Conservation (phyloP, 2,797 vertebrate species). For the Enteromius thamalakanensis region DNA sequence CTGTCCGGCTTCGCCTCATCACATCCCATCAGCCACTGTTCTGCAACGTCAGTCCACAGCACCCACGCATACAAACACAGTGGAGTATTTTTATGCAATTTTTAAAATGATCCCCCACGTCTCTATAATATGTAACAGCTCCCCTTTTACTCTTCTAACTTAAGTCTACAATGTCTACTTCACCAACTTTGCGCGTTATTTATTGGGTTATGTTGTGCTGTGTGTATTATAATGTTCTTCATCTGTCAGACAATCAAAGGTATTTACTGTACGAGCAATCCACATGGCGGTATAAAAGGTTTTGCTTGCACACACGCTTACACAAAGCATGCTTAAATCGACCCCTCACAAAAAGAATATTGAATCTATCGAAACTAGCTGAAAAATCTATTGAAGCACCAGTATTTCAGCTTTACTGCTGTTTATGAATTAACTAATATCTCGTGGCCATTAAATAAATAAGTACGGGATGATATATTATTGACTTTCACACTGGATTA, state of each 20-base stretch:
- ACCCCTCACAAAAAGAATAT: conserved; percentile 13
- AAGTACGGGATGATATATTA: conserved; percentile 17
- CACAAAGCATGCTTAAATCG: conserved; percentile 27
- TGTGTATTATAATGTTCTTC: conserved; percentile 43
- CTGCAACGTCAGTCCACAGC: background rate
- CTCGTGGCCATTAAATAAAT: conserved; percentile 24
- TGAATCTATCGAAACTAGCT: conserved; percentile 20
- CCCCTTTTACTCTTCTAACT: background rate
- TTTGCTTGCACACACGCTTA: background rate
- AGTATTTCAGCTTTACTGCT: conserved; percentile 14
- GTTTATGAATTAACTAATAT: conserved; percentile 39
- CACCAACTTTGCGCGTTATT: conserved; percentile 15
- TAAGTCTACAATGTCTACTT: conserved; percentile 10
- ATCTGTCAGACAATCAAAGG: conserved; percentile 46
- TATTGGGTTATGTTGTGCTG: conserved; percentile 39
- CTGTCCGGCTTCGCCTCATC: conserved; percentile 33
- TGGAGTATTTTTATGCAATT: background rate
- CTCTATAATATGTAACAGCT: conserved; percentile 27
- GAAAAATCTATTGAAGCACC: conserved; percentile 10
- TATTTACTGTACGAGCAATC: conserved; percentile 37
- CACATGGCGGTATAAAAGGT: conserved; percentile 34
- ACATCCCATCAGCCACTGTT: background rate
- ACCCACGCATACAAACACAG: background rate
- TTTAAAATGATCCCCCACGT: background rate
- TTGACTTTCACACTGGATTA: conserved; percentile 20